A percentile compares a stretch with the other conserved stretches of the same genome.
Conservation (phyloP, 2,888 invertebrate species). For the Tolmerus cingulatus region DNA sequence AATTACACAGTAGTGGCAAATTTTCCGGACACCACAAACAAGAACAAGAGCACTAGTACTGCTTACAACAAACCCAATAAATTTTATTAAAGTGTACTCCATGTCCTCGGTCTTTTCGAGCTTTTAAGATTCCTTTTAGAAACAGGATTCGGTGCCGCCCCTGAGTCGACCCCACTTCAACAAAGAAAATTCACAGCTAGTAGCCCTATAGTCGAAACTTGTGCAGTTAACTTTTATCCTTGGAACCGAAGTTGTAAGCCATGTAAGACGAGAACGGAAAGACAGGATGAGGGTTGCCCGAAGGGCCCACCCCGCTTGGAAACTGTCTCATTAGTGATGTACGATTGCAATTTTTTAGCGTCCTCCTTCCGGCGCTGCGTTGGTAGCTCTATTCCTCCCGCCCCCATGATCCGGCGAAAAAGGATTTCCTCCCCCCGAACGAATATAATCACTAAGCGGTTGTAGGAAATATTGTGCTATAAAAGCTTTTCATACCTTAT, state of each 20-base stretch:
- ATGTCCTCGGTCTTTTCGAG: background rate
- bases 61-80: background rate
- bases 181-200: background rate
- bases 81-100: constrained; percentile 24
- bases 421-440: constrained; percentile 1
- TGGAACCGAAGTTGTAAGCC: background rate
- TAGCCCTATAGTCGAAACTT: background rate
- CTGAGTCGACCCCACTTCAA: background rate
- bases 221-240: constrained; percentile 20
- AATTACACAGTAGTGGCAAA: background rate
- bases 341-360: constrained; percentile 34
- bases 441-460: constrained; percentile 21
- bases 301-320: background rate
- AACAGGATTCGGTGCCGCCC: background rate
- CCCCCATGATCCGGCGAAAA: background rate
- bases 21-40: background rate
- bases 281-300: constrained; percentile 1
- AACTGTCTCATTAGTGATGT: constrained; percentile 42
- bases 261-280: background rate
- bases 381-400: background rate
- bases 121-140: background rate
- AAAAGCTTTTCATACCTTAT: constrained; percentile 12
- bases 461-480: background rate
- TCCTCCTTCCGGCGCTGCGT: background rate
- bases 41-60: background rate